These are phyloP conservation scores for Lasioglossum figueresi DNA, from an alignment of 2,888 invertebrate species.

Conservation along the genomic window DNA sequence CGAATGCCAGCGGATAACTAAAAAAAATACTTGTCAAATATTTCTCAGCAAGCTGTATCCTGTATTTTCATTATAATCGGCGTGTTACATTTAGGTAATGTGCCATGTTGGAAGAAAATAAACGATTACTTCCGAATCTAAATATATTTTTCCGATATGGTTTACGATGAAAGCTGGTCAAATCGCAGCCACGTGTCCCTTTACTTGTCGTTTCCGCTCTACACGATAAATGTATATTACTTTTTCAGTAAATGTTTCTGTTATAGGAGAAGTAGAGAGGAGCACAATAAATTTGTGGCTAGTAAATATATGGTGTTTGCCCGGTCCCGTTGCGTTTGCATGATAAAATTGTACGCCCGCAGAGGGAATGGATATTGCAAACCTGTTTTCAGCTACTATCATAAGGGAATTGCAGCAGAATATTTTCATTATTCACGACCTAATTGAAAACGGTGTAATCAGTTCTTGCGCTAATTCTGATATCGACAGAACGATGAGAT, in stretches of 20 bases:
- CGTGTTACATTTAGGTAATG: too few species aligned
- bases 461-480: background rate
- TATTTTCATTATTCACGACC: background rate
- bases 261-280: background rate
- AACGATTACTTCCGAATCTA: too few species aligned
- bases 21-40: too few species aligned
- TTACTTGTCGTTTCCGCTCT: background rate
- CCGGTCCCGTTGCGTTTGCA: background rate
- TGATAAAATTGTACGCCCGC: background rate
- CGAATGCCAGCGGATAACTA: too few species aligned
- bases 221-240: background rate
- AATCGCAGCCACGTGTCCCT: background rate
- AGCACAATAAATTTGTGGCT: background rate
- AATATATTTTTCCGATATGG: background rate
- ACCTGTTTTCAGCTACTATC: background rate
- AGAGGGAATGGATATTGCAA: background rate
- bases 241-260: background rate
- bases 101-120: too few species aligned
- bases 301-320: background rate
- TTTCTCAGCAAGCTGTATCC: too few species aligned
- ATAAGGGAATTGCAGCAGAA: background rate
- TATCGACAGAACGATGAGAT: background rate
- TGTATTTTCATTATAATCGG: too few species aligned
- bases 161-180: background rate
- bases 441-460: conserved; percentile 1